phyloP scores from a whole-genome alignment of 2,888 invertebrate genomes.

The Rotaria socialis region DNA sequence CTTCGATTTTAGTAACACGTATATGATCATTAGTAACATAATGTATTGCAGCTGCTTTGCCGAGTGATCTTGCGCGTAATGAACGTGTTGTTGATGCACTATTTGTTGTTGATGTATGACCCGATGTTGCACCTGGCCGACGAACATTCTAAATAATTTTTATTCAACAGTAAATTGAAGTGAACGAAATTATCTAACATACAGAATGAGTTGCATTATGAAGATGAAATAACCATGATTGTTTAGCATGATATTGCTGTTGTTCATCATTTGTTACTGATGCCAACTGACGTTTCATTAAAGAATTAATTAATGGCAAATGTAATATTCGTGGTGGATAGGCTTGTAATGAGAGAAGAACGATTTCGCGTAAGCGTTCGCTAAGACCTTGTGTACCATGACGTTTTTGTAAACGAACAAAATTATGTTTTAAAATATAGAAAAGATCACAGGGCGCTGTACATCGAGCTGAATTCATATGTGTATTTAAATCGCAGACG shows the following conservation, averaged over 20 bases:
- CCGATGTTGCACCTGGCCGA: not conserved
- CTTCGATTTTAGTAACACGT: not conserved
- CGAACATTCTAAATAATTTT: not conserved
- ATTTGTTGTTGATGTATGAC: not conserved
- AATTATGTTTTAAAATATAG: conserved; percentile 57
- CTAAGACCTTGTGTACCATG: not conserved
- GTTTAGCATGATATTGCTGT: not conserved
- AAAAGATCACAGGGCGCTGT: conserved; percentile 55
- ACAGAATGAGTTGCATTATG: not conserved
- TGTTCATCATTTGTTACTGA: not conserved
- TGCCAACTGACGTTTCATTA: not conserved
- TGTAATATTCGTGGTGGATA: not conserved
- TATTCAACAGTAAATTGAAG: not conserved
- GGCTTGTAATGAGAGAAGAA: not conserved
- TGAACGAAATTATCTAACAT: not conserved
- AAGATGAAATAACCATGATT: not conserved
- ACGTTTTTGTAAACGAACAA: conserved; percentile 51
- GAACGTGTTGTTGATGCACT: not conserved
- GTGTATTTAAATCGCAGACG: conserved; percentile 54
- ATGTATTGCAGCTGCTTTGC: not conserved
- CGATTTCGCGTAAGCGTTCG: conserved; percentile 12
- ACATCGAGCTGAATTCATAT: conserved; percentile 55
- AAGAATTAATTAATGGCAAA: not conserved
- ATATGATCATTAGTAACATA: not conserved
- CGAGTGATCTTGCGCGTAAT: not conserved